phyloP scores from a whole-genome alignment of 2,113 vertebrate genomes.

The Egretta garzetta region DNA sequence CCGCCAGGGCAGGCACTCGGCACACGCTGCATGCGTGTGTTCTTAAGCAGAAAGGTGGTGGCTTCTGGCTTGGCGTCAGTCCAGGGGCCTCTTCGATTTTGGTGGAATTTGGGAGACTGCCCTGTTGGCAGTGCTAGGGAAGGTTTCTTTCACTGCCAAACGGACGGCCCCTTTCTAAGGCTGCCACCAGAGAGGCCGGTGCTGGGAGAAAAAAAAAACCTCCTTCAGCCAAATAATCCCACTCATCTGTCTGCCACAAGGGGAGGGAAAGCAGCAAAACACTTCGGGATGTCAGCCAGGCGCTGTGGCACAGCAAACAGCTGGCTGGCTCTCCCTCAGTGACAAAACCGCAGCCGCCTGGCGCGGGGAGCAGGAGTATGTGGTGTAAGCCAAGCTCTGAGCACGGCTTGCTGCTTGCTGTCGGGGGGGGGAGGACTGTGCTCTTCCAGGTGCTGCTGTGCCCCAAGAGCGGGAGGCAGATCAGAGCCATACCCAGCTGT shows the following conservation, averaged over 20 bases:
- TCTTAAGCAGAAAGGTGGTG: neutral
- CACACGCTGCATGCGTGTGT: fast-evolving
- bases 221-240: neutral
- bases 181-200: neutral
- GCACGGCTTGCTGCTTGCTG: neutral
- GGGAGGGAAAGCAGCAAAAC: neutral
- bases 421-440: neutral
- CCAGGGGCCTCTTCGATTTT: neutral
- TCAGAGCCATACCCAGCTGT: neutral
- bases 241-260: neutral
- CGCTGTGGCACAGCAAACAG: neutral
- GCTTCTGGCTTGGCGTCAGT: neutral
- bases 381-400: fast-evolving
- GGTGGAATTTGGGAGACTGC: neutral
- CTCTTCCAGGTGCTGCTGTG: neutral
- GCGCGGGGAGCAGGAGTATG: neutral
- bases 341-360: neutral
- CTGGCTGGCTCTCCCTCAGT: neutral
- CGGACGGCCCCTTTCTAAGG: neutral
- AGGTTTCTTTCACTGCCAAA: neutral
- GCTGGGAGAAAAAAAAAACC: neutral
- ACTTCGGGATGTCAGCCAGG: neutral
- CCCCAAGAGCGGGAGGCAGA: fast-evolving
- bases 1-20: no score
- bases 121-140: neutral